Conservation (phyloP, 2,888 invertebrate genomes). For the Lapara coniferarum region DNA sequence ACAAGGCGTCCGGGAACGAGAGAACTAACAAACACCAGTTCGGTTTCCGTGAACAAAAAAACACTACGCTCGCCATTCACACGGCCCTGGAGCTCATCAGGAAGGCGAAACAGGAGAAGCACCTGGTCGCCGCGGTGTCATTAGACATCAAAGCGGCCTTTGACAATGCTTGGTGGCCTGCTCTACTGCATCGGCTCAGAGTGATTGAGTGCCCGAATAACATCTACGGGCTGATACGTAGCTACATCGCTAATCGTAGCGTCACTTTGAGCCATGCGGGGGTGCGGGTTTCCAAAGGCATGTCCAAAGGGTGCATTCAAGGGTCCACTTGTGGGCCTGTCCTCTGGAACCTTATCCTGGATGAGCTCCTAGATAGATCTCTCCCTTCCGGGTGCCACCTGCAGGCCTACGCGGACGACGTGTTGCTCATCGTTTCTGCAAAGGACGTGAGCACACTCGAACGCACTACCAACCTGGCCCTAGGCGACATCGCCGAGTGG, state of each 20-base stretch:
- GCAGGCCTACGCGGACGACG: not conserved
- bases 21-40: no score
- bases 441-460: no score
- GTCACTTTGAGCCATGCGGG: constrained; percentile 30
- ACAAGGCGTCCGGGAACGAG: no score
- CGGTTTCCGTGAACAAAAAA: no score
- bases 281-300: no score
- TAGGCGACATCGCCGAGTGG: not conserved
- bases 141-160: constrained; percentile 39
- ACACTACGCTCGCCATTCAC: no score
- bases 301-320: no score
- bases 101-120: constrained; percentile 9
- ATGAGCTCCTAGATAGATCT: no score
- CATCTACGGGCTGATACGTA: constrained; percentile 31
- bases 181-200: constrained; percentile 30
- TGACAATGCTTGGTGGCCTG: constrained; percentile 40
- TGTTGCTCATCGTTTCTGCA: no score
- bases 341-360: no score
- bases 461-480: not conserved
- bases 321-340: not conserved
- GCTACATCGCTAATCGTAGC: constrained; percentile 32
- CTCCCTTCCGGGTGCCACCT: no score
- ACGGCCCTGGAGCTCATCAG: no score
- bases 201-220: constrained; percentile 35
- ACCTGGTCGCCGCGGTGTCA: constrained; percentile 31